A percentile compares a stretch with the other conserved stretches of the same genome.
phyloP scores from a whole-genome alignment of 2,888 invertebrate genomes.

The Lacanobia wlatinum region DNA sequence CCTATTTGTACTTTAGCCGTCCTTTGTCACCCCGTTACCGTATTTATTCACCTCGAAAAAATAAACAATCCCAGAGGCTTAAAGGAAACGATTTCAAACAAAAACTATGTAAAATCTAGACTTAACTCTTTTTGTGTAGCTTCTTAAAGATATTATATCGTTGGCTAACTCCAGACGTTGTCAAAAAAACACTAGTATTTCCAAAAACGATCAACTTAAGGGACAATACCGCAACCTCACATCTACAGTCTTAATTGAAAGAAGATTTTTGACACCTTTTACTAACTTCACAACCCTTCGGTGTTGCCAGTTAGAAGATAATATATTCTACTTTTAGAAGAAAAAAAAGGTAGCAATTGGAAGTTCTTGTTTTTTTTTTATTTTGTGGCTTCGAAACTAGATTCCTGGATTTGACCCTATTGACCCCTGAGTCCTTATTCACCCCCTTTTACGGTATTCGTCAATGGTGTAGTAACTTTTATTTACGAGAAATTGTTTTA shows the following conservation, averaged over 20 bases:
- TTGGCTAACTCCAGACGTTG: constrained; percentile 26
- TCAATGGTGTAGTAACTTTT: too few relatives aligned
- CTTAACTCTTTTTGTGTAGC: constrained; percentile 26
- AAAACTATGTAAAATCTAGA: constrained; percentile 32
- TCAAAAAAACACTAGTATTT: constrained; percentile 28
- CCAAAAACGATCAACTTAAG: constrained; percentile 22
- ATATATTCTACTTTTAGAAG: constrained; percentile 23
- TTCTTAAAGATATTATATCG: constrained; percentile 26
- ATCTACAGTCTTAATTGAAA: constrained; percentile 29
- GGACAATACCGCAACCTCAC: constrained; percentile 30
- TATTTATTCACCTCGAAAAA: constrained; percentile 31
- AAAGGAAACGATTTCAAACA: constrained; percentile 23
- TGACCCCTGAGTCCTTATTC: constrained; percentile 13
- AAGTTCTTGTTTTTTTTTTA: constrained; percentile 20
- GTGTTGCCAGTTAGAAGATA: constrained; percentile 26
- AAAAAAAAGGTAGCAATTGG: constrained; percentile 22
- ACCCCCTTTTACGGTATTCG: constrained; percentile 7
- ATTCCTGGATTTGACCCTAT: constrained; percentile 27
- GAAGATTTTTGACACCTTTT: constrained; percentile 28
- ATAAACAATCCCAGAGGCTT: constrained; percentile 27
- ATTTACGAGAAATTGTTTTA: too few relatives aligned
- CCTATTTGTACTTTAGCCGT: constrained; percentile 30
- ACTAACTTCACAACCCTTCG: constrained; percentile 26
- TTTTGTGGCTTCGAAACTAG: constrained; percentile 30
- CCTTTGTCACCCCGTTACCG: constrained; percentile 29